Percentiles rank a stretch among this genome's conserved stretches.
Conservation (phyloP, 2,797 vertebrate genomes). For the Squalus acanthias region DNA sequence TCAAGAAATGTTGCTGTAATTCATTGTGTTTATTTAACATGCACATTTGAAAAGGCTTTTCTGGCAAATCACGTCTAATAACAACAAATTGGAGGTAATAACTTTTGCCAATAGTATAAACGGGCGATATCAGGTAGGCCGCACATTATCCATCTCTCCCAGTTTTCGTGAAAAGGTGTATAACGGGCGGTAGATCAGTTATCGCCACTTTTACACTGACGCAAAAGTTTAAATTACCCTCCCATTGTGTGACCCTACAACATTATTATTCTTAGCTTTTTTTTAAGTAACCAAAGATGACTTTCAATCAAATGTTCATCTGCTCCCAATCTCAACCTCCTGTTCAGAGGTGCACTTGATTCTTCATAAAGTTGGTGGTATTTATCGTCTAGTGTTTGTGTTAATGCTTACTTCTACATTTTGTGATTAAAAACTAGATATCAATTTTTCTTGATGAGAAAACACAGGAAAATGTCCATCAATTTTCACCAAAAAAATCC, state of each 20-base stretch:
- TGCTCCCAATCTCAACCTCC: too few species aligned
- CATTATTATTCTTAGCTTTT: neutral
- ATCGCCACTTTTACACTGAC: neutral
- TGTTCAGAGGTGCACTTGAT: neutral
- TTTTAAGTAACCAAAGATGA: neutral
- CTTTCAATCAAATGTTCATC: neutral
- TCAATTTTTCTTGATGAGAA: neutral
- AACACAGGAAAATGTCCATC: slow-evolving; percentile 3
- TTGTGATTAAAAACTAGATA: neutral
- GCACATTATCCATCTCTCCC: neutral
- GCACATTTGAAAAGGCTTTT: neutral
- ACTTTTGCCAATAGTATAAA: neutral
- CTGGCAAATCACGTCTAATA: too few species aligned
- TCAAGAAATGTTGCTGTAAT: neutral
- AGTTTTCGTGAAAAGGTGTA: neutral
- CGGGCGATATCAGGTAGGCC: neutral
- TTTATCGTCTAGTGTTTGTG: slow-evolving; percentile 28
- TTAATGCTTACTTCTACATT: slow-evolving; percentile 13
- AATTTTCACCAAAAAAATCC: neutral
- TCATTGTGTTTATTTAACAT: neutral
- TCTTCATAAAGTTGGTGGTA: neutral
- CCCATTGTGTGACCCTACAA: neutral
- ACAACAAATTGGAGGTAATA: neutral
- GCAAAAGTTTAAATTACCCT: neutral
- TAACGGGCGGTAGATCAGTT: neutral